These are phyloP conservation scores for Panurus biarmicus DNA, from an alignment of 2,113 vertebrate genomes.

Conservation along the genomic window DNA sequence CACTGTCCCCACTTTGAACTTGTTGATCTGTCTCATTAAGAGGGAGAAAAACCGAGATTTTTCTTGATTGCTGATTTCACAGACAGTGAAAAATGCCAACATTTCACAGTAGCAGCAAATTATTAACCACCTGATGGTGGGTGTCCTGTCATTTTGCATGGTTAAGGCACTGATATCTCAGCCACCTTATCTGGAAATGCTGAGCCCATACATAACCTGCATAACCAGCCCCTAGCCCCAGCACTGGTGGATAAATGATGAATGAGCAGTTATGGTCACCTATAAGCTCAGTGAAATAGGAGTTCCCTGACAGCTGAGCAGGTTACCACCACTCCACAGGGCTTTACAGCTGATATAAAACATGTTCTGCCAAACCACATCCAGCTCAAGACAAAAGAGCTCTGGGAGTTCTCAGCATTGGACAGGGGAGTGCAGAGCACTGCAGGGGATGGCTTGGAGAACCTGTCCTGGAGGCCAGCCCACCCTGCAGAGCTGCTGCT, in stretches of 20 bases:
- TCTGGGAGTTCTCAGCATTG: background rate
- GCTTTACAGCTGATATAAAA: background rate
- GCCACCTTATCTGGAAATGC: background rate
- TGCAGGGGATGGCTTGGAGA: background rate
- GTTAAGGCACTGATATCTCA: background rate
- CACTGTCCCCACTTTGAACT: background rate
- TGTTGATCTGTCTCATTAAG: background rate
- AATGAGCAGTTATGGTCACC: background rate
- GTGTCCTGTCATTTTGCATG: background rate
- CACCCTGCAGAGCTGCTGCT: background rate
- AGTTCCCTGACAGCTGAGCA: background rate
- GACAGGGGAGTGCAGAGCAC: background rate
- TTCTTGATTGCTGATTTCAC: background rate
- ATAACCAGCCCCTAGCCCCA: background rate
- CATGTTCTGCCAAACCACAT: background rate
- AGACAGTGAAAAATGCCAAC: background rate
- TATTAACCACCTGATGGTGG: background rate
- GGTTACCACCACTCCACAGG: background rate
- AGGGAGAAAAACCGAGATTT: background rate
- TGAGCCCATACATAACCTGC: background rate
- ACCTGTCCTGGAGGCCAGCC: background rate
- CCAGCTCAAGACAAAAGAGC: background rate
- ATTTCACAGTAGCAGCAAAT: background rate
- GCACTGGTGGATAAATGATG: background rate
- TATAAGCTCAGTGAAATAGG: background rate